phyloP scores from a whole-genome alignment of 2,797 vertebrate genomes.

The Lacerta agilis region DNA sequence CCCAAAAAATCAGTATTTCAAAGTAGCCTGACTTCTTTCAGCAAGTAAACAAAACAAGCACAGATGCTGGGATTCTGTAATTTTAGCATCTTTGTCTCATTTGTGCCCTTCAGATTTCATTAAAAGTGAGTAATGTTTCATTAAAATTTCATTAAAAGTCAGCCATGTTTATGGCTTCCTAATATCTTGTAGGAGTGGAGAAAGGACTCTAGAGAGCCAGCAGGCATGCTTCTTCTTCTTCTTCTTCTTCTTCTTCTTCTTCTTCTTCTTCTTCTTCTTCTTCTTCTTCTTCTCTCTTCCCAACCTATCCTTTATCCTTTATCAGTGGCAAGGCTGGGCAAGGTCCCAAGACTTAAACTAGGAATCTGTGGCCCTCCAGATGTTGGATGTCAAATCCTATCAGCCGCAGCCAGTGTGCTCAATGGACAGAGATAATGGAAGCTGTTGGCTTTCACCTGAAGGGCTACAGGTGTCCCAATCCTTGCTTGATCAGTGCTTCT shows the following conservation, averaged over 20 bases:
- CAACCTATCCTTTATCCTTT: background rate
- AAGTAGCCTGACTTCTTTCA: too few species aligned
- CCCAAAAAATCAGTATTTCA: too few species aligned
- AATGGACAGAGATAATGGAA: background rate
- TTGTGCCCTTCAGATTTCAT: conserved; percentile 13
- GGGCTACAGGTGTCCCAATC: background rate
- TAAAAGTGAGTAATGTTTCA: background rate
- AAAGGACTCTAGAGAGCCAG: background rate
- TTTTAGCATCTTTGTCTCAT: background rate
- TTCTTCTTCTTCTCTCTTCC: background rate
- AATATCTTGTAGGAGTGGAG: background rate
- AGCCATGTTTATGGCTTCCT: background rate
- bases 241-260: too few species aligned
- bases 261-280: too few species aligned
- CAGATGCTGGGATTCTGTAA: background rate
- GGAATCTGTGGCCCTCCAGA: rapidly evolving
- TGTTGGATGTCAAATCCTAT: background rate
- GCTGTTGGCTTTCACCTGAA: background rate
- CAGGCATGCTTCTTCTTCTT: too few species aligned
- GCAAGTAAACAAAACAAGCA: background rate
- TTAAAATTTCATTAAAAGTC: conserved; percentile 7
- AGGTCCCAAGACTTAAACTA: background rate
- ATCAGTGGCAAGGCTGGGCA: background rate
- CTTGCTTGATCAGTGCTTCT: background rate
- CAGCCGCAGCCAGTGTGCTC: background rate